A percentile compares a stretch with the other conserved stretches of the same genome.
Conservation (phyloP, 1,140 invertebrate species). For the Trachelipus rathkii region DNA sequence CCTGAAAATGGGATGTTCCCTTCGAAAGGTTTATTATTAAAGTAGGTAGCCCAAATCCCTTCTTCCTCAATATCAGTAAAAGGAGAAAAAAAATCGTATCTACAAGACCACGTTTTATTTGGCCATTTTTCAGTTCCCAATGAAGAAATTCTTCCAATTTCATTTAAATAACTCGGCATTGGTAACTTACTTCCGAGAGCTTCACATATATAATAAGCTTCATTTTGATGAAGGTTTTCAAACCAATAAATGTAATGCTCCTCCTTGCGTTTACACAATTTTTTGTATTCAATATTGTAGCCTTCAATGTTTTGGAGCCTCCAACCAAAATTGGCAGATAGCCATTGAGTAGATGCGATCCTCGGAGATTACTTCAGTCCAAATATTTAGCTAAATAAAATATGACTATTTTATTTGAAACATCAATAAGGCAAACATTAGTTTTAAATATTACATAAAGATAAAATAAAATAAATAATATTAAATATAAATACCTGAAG, state of each 20-base stretch:
- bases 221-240: neutral
- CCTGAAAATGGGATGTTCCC: neutral
- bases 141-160: neutral
- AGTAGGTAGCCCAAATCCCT: neutral
- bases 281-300: neutral
- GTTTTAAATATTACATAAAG: no score
- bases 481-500: no score
- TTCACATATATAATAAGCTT: constrained; percentile 19
- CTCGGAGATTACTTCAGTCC: no score
- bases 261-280: neutral
- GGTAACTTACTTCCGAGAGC: constrained; percentile 17
- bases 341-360: no score
- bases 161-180: neutral
- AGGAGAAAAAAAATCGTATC: neutral
- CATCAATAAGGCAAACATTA: no score
- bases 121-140: no score
- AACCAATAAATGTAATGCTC: neutral
- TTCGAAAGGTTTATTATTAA: constrained; percentile 7
- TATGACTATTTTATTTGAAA: no score
- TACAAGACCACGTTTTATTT: constrained; percentile 4
- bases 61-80: constrained; percentile 19
- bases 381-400: no score
- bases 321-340: neutral
- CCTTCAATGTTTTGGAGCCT: neutral
- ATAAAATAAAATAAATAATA: no score